These are phyloP conservation scores for Zootermopsis nevadensis DNA, from an alignment of 2,888 invertebrate species.

Conservation along the genomic window DNA sequence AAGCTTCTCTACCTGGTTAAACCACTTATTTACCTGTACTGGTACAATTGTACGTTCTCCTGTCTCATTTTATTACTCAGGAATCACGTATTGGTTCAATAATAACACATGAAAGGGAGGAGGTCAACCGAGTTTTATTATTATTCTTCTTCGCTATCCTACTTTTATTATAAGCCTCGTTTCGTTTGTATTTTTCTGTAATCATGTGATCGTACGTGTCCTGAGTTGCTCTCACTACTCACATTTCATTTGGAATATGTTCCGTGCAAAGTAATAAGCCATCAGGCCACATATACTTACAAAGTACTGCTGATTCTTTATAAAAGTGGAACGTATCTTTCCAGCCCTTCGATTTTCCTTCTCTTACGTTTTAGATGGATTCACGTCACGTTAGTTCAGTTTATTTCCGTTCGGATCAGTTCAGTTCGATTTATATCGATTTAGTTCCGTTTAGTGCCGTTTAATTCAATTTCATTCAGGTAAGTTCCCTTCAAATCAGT, in stretches of 20 bases:
- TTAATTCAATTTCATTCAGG: too few species aligned
- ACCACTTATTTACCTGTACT: constrained; percentile 31
- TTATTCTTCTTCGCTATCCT: not conserved
- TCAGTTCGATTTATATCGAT: too few species aligned
- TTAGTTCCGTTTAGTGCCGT: too few species aligned
- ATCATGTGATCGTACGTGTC: constrained; percentile 22
- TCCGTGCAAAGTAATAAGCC: constrained; percentile 33
- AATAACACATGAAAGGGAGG: not conserved
- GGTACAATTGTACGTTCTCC: not conserved
- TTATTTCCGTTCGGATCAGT: too few species aligned
- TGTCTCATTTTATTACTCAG: not conserved
- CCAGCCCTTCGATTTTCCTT: not conserved
- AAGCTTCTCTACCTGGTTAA: not conserved
- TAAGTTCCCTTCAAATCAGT: too few species aligned
- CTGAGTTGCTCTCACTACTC: not conserved
- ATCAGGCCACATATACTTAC: constrained; percentile 28
- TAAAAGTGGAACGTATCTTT: not conserved
- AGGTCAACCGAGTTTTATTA: constrained; percentile 6
- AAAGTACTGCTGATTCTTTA: not conserved
- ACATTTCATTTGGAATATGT: not conserved
- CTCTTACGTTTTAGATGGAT: too few species aligned
- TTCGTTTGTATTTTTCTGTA: constrained; percentile 15
- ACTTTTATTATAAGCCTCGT: constrained; percentile 18
- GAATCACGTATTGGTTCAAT: constrained; percentile 21
- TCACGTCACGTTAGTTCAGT: too few species aligned